A percentile compares a stretch with the other conserved stretches of the same genome.
Evolutionary conservation across 2,888 invertebrate species (phyloP).

Genomic region (Steromphala cineraria): DNA sequence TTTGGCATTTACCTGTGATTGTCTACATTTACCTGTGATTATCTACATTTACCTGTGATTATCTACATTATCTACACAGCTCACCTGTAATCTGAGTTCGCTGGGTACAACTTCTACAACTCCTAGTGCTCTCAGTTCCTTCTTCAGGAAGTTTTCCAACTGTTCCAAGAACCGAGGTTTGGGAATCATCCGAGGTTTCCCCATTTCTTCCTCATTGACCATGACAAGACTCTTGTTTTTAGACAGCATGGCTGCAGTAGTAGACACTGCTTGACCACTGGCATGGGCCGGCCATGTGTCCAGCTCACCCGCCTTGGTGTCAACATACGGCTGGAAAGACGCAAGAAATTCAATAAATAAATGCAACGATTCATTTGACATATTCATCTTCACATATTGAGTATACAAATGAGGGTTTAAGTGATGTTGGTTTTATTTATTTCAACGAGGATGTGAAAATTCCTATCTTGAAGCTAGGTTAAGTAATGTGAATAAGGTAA

Average conservation of each 20-base stretch:
- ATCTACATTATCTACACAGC: too few relatives aligned
- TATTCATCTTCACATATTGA: too few relatives aligned
- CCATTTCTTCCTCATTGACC: slow-evolving; percentile 67
- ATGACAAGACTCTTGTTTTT: slow-evolving; percentile 70
- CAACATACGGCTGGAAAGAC: slow-evolving; percentile 66
- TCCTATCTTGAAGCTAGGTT: too few relatives aligned
- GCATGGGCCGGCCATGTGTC: slow-evolving; percentile 76
- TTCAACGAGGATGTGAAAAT: too few relatives aligned
- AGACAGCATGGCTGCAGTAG: slow-evolving; percentile 64
- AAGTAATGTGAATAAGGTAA: too few relatives aligned
- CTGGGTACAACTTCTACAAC: slow-evolving; percentile 69
- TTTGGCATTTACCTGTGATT: too few relatives aligned
- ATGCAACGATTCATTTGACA: too few relatives aligned
- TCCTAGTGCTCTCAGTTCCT: slow-evolving; percentile 70
- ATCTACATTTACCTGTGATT: too few relatives aligned
- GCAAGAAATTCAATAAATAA: neutral
- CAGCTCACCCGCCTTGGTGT: slow-evolving; percentile 69
- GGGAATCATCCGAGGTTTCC: slow-evolving; percentile 69
- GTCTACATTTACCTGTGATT: too few relatives aligned
- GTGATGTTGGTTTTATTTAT: too few relatives aligned
- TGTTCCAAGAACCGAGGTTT: slow-evolving; percentile 74
- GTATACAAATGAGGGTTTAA: too few relatives aligned
- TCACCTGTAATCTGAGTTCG: slow-evolving; percentile 72
- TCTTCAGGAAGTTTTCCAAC: slow-evolving; percentile 72
- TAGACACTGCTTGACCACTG: slow-evolving; percentile 65